A percentile compares a stretch with the other conserved stretches of the same genome.
phyloP scores from a whole-genome alignment of 2,888 invertebrate genomes.

The Hipparchia semele region DNA sequence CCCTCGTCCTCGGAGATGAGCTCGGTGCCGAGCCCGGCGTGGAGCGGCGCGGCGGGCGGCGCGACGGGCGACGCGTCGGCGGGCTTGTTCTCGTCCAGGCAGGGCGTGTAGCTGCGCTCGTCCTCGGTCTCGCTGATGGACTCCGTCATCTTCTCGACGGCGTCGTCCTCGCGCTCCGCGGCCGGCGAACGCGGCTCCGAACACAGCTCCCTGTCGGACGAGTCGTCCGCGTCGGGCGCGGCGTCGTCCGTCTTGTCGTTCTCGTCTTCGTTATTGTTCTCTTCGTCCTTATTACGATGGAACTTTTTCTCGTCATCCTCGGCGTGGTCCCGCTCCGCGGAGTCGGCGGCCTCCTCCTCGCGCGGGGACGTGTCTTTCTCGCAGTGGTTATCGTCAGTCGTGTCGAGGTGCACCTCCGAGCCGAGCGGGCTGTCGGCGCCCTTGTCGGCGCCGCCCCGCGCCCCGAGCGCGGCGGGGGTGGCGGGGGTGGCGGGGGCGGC shows the following conservation, averaged over 20 bases:
- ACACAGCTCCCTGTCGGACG: slow-evolving; percentile 37
- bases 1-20: slow-evolving; percentile 89
- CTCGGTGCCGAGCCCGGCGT: slow-evolving; percentile 84
- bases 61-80: slow-evolving; percentile 62
- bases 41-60: slow-evolving; percentile 69
- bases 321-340: background rate
- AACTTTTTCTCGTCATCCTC: slow-evolving; percentile 15
- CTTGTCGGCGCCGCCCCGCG: background rate
- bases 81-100: slow-evolving; percentile 86
- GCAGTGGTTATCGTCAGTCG: background rate
- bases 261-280: slow-evolving; percentile 17
- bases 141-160: slow-evolving; percentile 77
- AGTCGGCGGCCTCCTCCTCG: background rate
- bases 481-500: background rate
- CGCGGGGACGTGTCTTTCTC: slow-evolving; percentile 1
- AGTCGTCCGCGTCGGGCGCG: slow-evolving; percentile 23
- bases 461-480: background rate
- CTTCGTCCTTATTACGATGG: slow-evolving; percentile 32
- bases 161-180: slow-evolving; percentile 28
- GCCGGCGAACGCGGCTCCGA: background rate
- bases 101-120: slow-evolving; percentile 88
- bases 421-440: background rate
- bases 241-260: slow-evolving; percentile 10
- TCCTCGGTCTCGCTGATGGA: slow-evolving; percentile 85
- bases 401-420: background rate